Percentiles rank a stretch among this genome's conserved stretches.
phyloP scores from a whole-genome alignment of 2,888 invertebrate species.

The Melinaea menophilus region DNA sequence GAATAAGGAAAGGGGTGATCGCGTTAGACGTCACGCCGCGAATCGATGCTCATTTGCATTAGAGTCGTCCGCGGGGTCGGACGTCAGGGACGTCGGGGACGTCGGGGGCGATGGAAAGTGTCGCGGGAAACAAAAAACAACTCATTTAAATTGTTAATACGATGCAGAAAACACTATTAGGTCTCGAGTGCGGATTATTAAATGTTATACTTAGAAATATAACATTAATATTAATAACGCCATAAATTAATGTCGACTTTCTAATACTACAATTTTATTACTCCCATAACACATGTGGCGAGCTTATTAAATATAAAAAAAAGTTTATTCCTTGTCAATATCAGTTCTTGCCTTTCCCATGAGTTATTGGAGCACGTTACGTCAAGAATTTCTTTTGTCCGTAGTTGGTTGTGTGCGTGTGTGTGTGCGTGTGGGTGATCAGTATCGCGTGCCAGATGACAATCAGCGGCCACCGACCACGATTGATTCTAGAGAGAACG shows the following conservation, averaged over 20 bases:
- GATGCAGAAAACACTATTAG: constrained; percentile 55
- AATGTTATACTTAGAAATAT: not conserved
- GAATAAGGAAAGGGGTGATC: constrained; percentile 73
- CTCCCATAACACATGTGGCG: constrained; percentile 11
- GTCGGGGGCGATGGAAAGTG: constrained; percentile 73
- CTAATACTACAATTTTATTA: not conserved
- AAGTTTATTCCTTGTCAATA: constrained; percentile 35
- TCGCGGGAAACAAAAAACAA: constrained; percentile 65
- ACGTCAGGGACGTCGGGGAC: constrained; percentile 73
- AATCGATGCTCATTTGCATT: constrained; percentile 77
- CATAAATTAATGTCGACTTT: not conserved
- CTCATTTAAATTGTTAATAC: constrained; percentile 74
- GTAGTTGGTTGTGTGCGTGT: constrained; percentile 39
- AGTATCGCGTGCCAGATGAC: constrained; percentile 71
- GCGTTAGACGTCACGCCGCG: constrained; percentile 66
- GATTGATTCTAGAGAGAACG: constrained; percentile 62
- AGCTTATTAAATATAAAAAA: constrained; percentile 29
- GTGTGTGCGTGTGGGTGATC: constrained; percentile 68
- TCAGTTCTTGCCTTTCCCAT: constrained; percentile 36
- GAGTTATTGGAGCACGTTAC: constrained; percentile 48
- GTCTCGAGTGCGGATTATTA: constrained; percentile 64
- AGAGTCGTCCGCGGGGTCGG: constrained; percentile 61
- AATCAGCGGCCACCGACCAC: constrained; percentile 67
- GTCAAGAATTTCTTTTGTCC: constrained; percentile 63
- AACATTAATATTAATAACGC: not conserved